Percentiles rank a stretch among this genome's conserved stretches.
Conservation (phyloP, 2,113 vertebrate genomes). For the Myanophis thanlyinensis region DNA sequence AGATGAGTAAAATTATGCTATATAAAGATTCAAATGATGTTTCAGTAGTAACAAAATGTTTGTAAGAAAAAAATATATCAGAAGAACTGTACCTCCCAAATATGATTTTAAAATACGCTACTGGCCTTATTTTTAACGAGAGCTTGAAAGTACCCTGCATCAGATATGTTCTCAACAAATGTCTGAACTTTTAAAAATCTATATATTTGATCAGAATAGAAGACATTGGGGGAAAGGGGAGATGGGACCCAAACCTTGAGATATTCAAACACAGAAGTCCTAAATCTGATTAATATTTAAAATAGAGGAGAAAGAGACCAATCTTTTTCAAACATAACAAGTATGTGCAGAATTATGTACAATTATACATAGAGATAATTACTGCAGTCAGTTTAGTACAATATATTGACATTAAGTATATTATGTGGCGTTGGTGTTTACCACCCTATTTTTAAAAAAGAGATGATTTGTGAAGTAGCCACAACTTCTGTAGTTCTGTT, state of each 20-base stretch:
- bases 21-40: conserved; percentile 2
- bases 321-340: neutral
- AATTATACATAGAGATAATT: neutral
- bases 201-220: neutral
- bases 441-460: neutral
- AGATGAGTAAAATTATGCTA: conserved; percentile 3
- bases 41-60: neutral
- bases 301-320: neutral
- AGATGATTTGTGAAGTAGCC: neutral
- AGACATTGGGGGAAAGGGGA: neutral
- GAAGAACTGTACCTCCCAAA: neutral
- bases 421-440: neutral
- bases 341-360: neutral
- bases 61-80: neutral
- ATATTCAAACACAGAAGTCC: neutral
- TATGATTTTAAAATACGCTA: neutral
- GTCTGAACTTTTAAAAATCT: neutral
- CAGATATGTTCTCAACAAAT: neutral
- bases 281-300: neutral
- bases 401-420: neutral
- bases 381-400: neutral
- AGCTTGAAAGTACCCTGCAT: neutral
- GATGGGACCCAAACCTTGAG: neutral
- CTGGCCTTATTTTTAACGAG: neutral
- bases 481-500: neutral